Base-by-base conservation (phyloP, 2,113 vertebrate genomes). In the Prionailurus viverrinus region DNA sequence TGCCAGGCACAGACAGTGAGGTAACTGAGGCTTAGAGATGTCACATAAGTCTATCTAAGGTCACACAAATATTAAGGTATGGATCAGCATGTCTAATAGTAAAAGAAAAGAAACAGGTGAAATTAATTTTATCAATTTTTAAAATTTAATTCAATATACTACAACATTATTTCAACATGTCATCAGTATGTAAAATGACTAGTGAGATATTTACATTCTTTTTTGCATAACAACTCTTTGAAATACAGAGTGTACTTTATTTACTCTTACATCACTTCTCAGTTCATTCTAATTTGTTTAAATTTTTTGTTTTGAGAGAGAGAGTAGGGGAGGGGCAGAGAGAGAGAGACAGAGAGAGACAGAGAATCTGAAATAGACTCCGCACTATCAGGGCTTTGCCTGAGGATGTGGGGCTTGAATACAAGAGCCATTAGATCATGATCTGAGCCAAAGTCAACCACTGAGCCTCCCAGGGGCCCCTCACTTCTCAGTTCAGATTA, bases 61-160 rank as follows among this genome's bases (percentile, higher is more conserved):
- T 84, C 69, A 89, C 41, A 68, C 66, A 87, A 79, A 82, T 51
- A 48, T 92, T 87, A 83, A 88, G 39, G 48, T 41, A 29, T 63
- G 73, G 48, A 88, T 58, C 25, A 51, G 19, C 13, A 4, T 89
- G 25, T 85, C 53, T 63, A 45, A 71, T 63, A 71, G 84, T 69
- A 51, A 83, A 81, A 73, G 33, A 63, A 96, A 68, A 41, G 25
- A 96, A 90, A 79, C 18, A 51, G 41, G n/a, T 25, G n/a, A 90
- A 85, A 94, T 48, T 71, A 84, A 55, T 65, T 55, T 79, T 53
- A 89, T 19, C n/a, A 89, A 41, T 73, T 23, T 73, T 27, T 79
- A 82, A n/a, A 13, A 63, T 81, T 94, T 45, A 95, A 89, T 31
- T 91, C 66, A 83, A 31, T 84, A 78, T 89, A 92, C 23, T 29